Conservation (phyloP, 2,113 vertebrate species). For the Muscicapa adusta region DNA sequence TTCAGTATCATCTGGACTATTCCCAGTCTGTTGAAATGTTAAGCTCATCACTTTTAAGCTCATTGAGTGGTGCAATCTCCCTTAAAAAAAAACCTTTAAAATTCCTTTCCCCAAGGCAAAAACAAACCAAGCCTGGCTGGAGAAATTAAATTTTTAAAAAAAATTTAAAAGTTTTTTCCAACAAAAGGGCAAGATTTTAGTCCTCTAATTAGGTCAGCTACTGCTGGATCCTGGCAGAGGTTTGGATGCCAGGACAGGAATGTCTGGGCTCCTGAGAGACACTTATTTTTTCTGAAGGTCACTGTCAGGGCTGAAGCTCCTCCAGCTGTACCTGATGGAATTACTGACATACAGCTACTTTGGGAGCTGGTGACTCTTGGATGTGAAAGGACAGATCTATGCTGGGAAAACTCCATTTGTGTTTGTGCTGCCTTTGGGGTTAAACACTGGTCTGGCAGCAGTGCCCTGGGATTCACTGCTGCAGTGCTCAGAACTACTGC, state of each 20-base stretch:
- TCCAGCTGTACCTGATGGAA: neutral
- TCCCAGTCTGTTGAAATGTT: neutral
- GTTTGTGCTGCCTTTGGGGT: neutral
- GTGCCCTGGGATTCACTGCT: neutral
- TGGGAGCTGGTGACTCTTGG: neutral
- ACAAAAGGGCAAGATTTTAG: neutral
- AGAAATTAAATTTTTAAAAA: neutral
- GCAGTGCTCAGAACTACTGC: neutral
- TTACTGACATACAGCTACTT: neutral
- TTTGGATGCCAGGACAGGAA: neutral
- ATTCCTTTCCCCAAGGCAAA: neutral
- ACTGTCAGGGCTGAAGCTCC: neutral
- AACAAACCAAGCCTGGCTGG: neutral
- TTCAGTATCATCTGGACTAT: neutral
- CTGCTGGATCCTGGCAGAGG: rapidly evolving
- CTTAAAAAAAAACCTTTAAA: neutral
- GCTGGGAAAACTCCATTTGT: neutral
- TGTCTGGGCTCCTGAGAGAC: neutral
- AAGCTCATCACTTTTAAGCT: neutral
- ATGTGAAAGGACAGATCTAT: rapidly evolving
- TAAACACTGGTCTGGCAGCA: neutral
- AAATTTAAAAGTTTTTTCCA: neutral
- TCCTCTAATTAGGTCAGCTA: neutral
- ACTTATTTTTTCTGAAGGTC: neutral
- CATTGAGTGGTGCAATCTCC: rapidly evolving